phyloP scores from a whole-genome alignment of 2,888 invertebrate genomes.

The Myopa testacea region DNA sequence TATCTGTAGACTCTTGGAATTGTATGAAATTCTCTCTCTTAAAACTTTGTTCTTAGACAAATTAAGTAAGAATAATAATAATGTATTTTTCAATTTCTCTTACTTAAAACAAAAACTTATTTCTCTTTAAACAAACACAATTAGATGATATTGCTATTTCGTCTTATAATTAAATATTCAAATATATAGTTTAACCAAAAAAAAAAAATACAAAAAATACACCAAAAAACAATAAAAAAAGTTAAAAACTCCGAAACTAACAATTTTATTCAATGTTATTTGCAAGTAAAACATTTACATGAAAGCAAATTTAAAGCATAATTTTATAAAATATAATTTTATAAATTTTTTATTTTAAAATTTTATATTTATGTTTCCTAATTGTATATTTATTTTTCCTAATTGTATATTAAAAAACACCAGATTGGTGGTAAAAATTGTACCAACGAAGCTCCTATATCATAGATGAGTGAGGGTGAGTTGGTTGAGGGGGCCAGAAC shows the following conservation, averaged over 20 bases:
- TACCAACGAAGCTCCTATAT: too few relatives aligned
- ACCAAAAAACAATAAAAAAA: slow-evolving; percentile 60
- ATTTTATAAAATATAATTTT: slow-evolving; percentile 4
- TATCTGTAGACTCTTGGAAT: slow-evolving; percentile 24
- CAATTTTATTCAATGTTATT: slow-evolving; percentile 55
- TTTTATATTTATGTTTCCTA: background rate
- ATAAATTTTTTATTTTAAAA: background rate
- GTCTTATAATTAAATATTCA: slow-evolving; percentile 7
- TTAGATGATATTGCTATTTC: slow-evolving; percentile 13
- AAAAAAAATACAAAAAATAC: slow-evolving; percentile 47
- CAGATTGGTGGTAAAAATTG: too few relatives aligned
- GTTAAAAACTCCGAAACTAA: slow-evolving; percentile 58
- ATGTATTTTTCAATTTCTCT: slow-evolving; percentile 17
- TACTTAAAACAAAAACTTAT: slow-evolving; percentile 5
- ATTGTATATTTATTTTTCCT: background rate
- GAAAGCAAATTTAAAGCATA: slow-evolving; percentile 43
- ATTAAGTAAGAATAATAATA: slow-evolving; percentile 16
- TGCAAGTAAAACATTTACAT: slow-evolving; percentile 24
- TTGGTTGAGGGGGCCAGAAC: too few relatives aligned
- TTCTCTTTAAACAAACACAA: background rate
- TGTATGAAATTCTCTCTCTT: slow-evolving; percentile 20
- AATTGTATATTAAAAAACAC: background rate
- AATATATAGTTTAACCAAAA: slow-evolving; percentile 22
- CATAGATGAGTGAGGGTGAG: too few relatives aligned
- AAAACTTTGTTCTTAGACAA: slow-evolving; percentile 3